phyloP scores from a whole-genome alignment of 2,888 invertebrate species.

The Drosophila yooni region DNA sequence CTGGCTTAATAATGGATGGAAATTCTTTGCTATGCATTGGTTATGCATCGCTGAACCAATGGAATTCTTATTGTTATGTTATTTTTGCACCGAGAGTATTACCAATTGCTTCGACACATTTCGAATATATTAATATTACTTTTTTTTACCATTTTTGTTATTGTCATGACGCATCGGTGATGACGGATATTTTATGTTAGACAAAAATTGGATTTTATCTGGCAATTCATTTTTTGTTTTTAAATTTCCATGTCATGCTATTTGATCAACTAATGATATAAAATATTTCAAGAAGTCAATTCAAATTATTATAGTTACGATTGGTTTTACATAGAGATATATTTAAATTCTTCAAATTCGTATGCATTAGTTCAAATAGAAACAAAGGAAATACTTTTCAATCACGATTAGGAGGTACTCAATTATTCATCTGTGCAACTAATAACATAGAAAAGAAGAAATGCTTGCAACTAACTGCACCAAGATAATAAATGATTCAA shows the following conservation, averaged over 20 bases:
- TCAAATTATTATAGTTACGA: not conserved
- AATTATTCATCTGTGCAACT: not conserved
- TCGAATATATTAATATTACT: slow-evolving; percentile 10
- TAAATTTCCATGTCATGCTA: slow-evolving; percentile 16
- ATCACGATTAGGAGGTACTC: not conserved
- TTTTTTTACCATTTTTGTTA: slow-evolving; percentile 5
- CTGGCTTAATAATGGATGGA: slow-evolving; percentile 23
- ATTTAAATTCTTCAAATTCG: not conserved
- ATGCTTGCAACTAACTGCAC: not conserved
- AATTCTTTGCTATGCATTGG: slow-evolving; percentile 67
- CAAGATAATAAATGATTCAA: not conserved
- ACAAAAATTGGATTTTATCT: slow-evolving; percentile 33
- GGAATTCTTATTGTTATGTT: slow-evolving; percentile 59
- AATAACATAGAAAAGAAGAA: not conserved
- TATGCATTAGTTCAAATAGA: not conserved
- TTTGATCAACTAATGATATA: slow-evolving; percentile 5
- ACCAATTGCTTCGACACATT: slow-evolving; percentile 9
- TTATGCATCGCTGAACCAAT: slow-evolving; percentile 66
- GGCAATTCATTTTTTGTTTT: slow-evolving; percentile 12
- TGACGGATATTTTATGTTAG: slow-evolving; percentile 22
- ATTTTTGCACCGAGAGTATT: slow-evolving; percentile 12
- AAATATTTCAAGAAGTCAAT: not conserved
- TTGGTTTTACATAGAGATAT: not conserved
- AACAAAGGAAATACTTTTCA: not conserved
- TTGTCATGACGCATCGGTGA: slow-evolving; percentile 9